These are phyloP conservation scores for Pemphigus obesinymphae DNA, from an alignment of 1,140 invertebrate species.

Conservation along the genomic window DNA sequence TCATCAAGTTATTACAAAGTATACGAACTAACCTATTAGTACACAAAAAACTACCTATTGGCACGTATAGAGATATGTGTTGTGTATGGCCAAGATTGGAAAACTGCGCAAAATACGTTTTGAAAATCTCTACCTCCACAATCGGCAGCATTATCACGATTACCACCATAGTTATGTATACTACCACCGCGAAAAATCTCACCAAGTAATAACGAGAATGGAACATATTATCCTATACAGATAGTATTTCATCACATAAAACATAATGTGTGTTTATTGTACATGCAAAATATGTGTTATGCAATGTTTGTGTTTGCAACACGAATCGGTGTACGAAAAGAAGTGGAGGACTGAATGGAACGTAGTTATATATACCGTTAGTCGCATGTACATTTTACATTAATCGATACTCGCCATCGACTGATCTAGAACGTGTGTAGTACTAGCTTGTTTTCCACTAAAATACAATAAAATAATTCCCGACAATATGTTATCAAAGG, in stretches of 20 bases:
- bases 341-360: conserved; percentile 17
- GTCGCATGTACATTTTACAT: neutral
- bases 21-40: too few relatives aligned
- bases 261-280: neutral
- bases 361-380: conserved; percentile 23
- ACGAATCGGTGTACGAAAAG: neutral
- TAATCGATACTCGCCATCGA: neutral
- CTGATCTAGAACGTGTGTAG: neutral
- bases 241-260: conserved; percentile 1
- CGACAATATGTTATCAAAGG: conserved; percentile 5
- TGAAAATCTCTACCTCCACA: neutral
- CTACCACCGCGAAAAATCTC: too few relatives aligned
- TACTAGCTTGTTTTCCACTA: neutral
- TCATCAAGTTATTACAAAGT: too few relatives aligned
- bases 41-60: too few relatives aligned
- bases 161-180: too few relatives aligned
- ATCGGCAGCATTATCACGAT: too few relatives aligned
- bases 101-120: neutral
- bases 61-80: too few relatives aligned
- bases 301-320: conserved; percentile 34
- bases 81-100: neutral
- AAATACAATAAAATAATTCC: neutral
- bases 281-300: neutral
- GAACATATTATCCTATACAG: neutral
- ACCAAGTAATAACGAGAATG: neutral